Evolutionary conservation across 37 sponge, comb jelly and placozoan species (phyloP).

Genomic region (Beroe ovata): DNA sequence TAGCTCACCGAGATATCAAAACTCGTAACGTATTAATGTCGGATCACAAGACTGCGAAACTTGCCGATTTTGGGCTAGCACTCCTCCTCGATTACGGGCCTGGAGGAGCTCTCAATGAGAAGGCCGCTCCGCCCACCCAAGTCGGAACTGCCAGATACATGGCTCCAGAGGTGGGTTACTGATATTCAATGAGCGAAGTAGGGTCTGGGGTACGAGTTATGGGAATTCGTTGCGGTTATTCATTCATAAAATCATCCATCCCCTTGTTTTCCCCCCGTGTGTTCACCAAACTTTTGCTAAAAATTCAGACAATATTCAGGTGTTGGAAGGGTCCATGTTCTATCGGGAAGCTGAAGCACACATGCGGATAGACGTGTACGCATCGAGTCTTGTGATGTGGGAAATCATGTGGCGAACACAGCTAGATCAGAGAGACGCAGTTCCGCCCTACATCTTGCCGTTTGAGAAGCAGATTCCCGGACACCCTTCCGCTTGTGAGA

Average conservation of each 20-base stretch:
- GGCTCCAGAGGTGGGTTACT: constrained; percentile 41
- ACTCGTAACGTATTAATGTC: constrained; percentile 53
- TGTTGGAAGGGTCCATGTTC: constrained; percentile 60
- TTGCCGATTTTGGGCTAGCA: constrained; percentile 59
- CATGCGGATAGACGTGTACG: constrained; percentile 65
- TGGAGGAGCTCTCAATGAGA: constrained; percentile 59
- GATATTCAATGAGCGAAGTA: too few relatives aligned
- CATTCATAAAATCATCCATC: too few relatives aligned
- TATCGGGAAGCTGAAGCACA: constrained; percentile 61
- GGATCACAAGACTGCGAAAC: constrained; percentile 57
- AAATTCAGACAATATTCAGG: too few relatives aligned
- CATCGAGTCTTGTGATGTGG: constrained; percentile 49
- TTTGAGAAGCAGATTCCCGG: constrained; percentile 60
- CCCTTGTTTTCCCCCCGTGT: too few relatives aligned
- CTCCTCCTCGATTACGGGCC: constrained; percentile 58
- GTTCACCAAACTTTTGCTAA: too few relatives aligned
- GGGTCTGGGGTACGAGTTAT: too few relatives aligned
- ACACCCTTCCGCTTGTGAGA: constrained; percentile 48
- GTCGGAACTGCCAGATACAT: constrained; percentile 67
- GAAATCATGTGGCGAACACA: constrained; percentile 60
- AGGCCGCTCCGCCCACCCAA: constrained; percentile 65
- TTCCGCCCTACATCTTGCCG: constrained; percentile 38
- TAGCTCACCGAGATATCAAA: constrained; percentile 53
- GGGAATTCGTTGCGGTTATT: too few relatives aligned
- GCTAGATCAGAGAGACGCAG: constrained; percentile 13